Percentiles rank a stretch among this genome's conserved stretches.
phyloP scores from a whole-genome alignment of 2,888 invertebrate genomes.

The Harpalus rufipes region DNA sequence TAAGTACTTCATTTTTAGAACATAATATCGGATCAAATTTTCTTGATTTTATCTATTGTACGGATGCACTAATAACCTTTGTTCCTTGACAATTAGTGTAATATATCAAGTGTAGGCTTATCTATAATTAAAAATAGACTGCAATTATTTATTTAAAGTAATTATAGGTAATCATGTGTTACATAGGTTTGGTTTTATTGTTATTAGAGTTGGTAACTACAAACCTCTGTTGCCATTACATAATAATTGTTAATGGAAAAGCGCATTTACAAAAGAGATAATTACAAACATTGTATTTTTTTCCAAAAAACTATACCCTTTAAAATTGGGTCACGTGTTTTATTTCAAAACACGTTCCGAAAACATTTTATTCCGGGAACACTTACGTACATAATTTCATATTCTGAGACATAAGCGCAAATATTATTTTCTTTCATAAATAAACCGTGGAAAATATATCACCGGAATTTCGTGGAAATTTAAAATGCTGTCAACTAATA shows the following conservation, averaged over 20 bases:
- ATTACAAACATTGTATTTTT: background rate
- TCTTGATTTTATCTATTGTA: conserved; percentile 15
- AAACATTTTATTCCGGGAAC: no score
- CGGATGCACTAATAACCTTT: background rate
- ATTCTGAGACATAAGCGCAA: conserved; percentile 1
- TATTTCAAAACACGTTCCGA: background rate
- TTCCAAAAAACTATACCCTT: background rate
- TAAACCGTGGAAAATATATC: conserved; percentile 44
- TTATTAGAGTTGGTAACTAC: background rate
- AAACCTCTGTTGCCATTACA: conserved; percentile 12
- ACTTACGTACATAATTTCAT: background rate
- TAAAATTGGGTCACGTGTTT: conserved; percentile 11
- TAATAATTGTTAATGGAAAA: conserved; percentile 17
- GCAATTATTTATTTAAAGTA: conserved; percentile 3
- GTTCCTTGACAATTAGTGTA: background rate
- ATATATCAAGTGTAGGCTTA: conserved; percentile 25
- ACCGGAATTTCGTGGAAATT: conserved; percentile 11
- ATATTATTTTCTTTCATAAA: conserved; percentile 32
- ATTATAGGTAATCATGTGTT: conserved; percentile 17
- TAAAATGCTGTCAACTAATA: conserved; percentile 7
- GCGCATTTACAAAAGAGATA: background rate
- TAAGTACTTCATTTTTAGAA: no score
- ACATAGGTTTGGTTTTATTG: conserved; percentile 35
- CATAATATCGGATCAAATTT: background rate
- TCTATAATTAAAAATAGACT: conserved; percentile 9